Evolutionary conservation across 2,797 vertebrate species (phyloP).

Genomic region (Heliangelus exortis): DNA sequence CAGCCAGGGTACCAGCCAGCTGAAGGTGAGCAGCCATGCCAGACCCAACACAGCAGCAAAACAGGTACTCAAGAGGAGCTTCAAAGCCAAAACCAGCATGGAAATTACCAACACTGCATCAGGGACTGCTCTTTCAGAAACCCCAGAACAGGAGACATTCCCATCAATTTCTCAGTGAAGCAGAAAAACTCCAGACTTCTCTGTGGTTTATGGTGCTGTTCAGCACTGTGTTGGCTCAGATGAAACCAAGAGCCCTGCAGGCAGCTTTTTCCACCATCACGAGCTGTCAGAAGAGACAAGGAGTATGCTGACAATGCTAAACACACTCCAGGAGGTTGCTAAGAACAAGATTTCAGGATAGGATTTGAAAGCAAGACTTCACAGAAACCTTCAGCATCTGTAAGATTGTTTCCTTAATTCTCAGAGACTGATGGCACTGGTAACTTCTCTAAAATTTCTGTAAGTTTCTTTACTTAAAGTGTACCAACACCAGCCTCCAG

Average conservation of each 20-base stretch:
- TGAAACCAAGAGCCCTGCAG: neutral
- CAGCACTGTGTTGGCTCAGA: neutral
- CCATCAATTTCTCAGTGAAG: neutral
- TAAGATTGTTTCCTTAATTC: neutral
- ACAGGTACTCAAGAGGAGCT: neutral
- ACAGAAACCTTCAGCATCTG: neutral
- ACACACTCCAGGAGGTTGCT: neutral
- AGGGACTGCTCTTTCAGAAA: neutral
- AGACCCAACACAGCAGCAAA: neutral
- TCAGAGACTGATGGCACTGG: neutral
- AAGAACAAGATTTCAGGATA: neutral
- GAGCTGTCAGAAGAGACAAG: neutral
- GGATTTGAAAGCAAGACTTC: neutral
- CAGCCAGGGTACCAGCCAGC: neutral
- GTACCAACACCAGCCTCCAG: neutral
- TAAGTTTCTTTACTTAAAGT: neutral
- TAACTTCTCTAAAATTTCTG: neutral
- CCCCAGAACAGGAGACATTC: neutral
- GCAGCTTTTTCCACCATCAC: neutral
- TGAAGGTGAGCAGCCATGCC: neutral
- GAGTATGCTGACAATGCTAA: neutral
- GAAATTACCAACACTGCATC: neutral
- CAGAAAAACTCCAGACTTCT: neutral
- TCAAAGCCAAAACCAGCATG: neutral
- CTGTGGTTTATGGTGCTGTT: neutral